These are phyloP conservation scores for Phylloscopus trochilus DNA, from an alignment of 2,113 vertebrate genomes.

Conservation along the genomic window DNA sequence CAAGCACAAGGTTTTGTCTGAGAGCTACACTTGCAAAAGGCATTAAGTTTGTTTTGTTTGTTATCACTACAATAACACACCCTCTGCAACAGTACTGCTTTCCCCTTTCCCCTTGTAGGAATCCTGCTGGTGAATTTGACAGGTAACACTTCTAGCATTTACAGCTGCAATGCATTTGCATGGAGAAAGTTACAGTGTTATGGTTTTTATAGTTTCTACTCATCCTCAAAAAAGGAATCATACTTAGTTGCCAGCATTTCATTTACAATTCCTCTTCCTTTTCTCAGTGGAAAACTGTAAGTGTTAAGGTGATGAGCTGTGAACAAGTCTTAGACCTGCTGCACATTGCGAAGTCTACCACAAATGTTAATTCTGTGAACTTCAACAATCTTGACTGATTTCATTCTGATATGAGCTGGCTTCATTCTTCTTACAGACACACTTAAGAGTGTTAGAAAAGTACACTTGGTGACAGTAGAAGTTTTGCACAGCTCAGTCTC, in stretches of 20 bases:
- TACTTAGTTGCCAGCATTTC: not conserved
- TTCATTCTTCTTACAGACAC: not conserved
- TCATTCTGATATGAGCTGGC: not conserved
- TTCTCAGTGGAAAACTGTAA: not conserved
- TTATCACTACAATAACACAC: not conserved
- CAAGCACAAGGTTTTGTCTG: not conserved
- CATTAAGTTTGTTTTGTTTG: not conserved
- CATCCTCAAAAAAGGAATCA: not conserved
- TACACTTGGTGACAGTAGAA: not conserved
- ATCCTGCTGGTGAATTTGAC: not conserved
- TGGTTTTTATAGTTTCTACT: not conserved
- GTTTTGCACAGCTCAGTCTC: not conserved
- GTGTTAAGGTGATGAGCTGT: not conserved
- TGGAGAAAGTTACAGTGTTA: not conserved
- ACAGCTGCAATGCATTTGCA: not conserved
- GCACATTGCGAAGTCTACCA: not conserved
- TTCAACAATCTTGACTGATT: not conserved
- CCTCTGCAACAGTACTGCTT: not conserved
- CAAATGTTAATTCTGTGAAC: not conserved
- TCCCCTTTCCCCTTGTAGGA: not conserved
- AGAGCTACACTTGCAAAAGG: not conserved
- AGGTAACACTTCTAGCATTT: not conserved
- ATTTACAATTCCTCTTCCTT: not conserved
- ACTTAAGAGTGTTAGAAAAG: not conserved
- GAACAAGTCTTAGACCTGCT: not conserved